Conservation (phyloP, 2,888 invertebrate genomes). For the Nycteola revayana region DNA sequence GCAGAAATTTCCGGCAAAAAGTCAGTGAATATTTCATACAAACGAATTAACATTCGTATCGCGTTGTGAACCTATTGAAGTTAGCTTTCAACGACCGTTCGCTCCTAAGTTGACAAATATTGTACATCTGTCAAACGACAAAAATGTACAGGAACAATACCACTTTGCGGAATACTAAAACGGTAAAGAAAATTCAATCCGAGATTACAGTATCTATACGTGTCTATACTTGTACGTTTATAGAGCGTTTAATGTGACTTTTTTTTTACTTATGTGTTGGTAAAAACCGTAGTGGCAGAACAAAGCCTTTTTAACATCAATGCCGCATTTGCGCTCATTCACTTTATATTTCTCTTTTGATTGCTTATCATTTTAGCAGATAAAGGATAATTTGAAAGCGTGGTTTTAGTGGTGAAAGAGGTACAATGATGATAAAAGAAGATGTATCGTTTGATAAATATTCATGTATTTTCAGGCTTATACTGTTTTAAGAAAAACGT, state of each 20-base stretch:
- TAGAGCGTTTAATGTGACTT: background rate
- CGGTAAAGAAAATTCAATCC: conserved; percentile 14
- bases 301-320: conserved; percentile 1
- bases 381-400: too few relatives aligned
- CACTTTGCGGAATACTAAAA: conserved; percentile 24
- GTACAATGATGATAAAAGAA: too few relatives aligned
- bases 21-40: conserved; percentile 10
- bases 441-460: too few relatives aligned
- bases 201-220: conserved; percentile 22
- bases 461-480: too few relatives aligned
- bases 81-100: conserved; percentile 53
- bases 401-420: too few relatives aligned
- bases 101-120: conserved; percentile 60
- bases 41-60: conserved; percentile 59
- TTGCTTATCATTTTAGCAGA: too few relatives aligned
- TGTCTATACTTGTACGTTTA: too few relatives aligned
- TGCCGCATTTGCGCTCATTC: conserved; percentile 2
- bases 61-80: conserved; percentile 51
- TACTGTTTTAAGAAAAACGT: too few relatives aligned
- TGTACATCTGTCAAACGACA: conserved; percentile 61
- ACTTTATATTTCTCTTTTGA: too few relatives aligned
- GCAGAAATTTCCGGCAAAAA: background rate
- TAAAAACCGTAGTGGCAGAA: too few relatives aligned
- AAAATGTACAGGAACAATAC: conserved; percentile 36
- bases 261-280: conserved; percentile 4